Evolutionary conservation across 2,113 vertebrate genomes (phyloP), one percentile per base, ranked within the genome.

Genomic region (Scopus umbretta): DNA sequence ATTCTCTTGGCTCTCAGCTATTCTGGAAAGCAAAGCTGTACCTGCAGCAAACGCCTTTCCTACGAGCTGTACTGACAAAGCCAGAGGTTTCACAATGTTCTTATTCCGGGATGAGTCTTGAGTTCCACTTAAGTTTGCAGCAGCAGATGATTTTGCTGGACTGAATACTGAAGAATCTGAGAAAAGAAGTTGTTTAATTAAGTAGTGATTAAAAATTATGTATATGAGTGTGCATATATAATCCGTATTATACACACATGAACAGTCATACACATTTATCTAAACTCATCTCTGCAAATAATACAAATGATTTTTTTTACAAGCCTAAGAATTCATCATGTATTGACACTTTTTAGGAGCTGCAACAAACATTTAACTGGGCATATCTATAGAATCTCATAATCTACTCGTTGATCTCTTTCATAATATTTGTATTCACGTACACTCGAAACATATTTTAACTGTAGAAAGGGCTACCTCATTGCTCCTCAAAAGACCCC

Each of bases 11-110:
- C 61, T 76, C 27, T 43, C 67, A 82, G 58, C 15, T 62, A 23
- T 18, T n/a, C 26, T 45, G 88, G 79, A 93, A 94, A 95, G 56
- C 65, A 89, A 94, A 95, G 91, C 61, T 73, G 92, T 97, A 99
- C 99, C 99, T 98, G 99, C 97, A 78, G 98, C 97, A 94, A 98
- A 98, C 16, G 98, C 97, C 98, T 99, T 99, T 97, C 98, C 98
- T 93, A 98, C 98, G 7, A 98, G 98, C 88, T 98, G 98, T 62
- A 98, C 97, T 88, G 99, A 98, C 59, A 99, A 97, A 83, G 98
- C 98, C 96, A 99, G 96, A 81, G 99, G 99, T 97, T 99, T 99
- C 96, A 99, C 98, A 96, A 99, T 67, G 71, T 97, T 98, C 96
- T 98, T 98, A 94, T 98, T 99, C 80, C 98, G 96, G 66, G 98